Conservation (phyloP, 1,140 invertebrate species). For the Eriocheir sinensis region DNA sequence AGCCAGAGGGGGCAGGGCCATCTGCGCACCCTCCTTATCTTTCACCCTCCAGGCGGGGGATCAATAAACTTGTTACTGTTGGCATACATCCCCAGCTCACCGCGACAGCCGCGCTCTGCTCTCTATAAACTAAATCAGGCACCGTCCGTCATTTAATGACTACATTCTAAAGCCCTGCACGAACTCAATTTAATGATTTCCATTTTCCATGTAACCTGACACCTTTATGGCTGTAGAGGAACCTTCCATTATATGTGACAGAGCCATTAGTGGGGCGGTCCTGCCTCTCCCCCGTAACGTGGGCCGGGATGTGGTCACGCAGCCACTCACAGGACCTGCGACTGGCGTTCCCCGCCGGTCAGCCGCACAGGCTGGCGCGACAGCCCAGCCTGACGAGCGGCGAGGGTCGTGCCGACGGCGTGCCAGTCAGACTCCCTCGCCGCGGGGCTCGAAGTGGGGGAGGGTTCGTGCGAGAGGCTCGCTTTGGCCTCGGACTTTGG, state of each 20-base stretch:
- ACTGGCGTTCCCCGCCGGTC: background rate
- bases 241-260: constrained; percentile 42
- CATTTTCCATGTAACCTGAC: constrained; percentile 54
- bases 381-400: background rate
- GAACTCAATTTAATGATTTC: constrained; percentile 39
- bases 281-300: background rate
- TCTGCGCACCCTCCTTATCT: constrained; percentile 59
- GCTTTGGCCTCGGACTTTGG: background rate
- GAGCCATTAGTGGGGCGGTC: constrained; percentile 5
- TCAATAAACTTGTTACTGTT: constrained; percentile 52
- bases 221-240: constrained; percentile 39
- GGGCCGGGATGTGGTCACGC: background rate
- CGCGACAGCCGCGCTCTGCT: background rate
- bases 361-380: background rate
- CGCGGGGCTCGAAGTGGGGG: no score
- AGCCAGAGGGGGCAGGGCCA: constrained; percentile 15
- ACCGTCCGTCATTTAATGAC: constrained; percentile 24
- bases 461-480: background rate
- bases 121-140: constrained; percentile 37
- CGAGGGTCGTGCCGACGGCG: background rate
- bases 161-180: constrained; percentile 36
- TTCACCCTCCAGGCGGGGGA: constrained; percentile 32
- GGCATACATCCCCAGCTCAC: constrained; percentile 43
- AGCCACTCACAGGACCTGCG: background rate
- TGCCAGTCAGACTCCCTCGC: background rate